Evolutionary conservation across 2,797 vertebrate species (phyloP).

Genomic region (Leuciscus waleckii): DNA sequence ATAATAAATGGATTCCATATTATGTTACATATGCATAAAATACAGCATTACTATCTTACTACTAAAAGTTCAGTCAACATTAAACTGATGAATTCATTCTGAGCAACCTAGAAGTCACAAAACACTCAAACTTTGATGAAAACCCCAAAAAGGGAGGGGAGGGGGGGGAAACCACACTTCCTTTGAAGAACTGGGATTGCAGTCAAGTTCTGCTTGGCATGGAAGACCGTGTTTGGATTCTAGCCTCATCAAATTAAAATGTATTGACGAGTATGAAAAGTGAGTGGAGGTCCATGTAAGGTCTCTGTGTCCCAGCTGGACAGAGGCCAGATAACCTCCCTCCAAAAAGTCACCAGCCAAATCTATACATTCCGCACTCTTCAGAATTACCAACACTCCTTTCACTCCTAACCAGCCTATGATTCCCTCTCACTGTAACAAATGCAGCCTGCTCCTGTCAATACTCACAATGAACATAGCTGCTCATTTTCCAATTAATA

Average conservation of each 20-base stretch:
- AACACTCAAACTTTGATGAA: no score
- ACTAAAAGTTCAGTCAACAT: background rate
- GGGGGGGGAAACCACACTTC: conserved; percentile 4
- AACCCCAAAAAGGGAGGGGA: no score
- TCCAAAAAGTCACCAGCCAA: conserved; percentile 20
- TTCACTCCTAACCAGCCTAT: background rate
- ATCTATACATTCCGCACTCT: conserved; percentile 1
- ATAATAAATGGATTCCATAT: background rate
- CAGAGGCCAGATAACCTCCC: conserved; percentile 55
- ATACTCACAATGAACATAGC: conserved; percentile 21
- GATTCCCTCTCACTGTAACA: background rate
- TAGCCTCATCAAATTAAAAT: conserved; percentile 63
- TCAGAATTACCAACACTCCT: background rate
- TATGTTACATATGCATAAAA: background rate
- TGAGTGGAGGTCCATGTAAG: conserved; percentile 58
- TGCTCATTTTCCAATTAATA: conserved; percentile 46
- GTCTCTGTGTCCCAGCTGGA: conserved; percentile 56
- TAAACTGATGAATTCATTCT: conserved; percentile 64
- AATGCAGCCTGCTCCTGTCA: conserved; percentile 2
- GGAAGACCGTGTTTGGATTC: conserved; percentile 57
- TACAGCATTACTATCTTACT: background rate
- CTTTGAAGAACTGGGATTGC: conserved; percentile 69
- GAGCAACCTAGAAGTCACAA: conserved; percentile 73
- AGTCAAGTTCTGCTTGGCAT: conserved; percentile 66
- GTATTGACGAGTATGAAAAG: conserved; percentile 61